A percentile compares a stretch with the other conserved stretches of the same genome.
phyloP scores from a whole-genome alignment of 2,113 vertebrate genomes.

The Melanerpes formicivorus region DNA sequence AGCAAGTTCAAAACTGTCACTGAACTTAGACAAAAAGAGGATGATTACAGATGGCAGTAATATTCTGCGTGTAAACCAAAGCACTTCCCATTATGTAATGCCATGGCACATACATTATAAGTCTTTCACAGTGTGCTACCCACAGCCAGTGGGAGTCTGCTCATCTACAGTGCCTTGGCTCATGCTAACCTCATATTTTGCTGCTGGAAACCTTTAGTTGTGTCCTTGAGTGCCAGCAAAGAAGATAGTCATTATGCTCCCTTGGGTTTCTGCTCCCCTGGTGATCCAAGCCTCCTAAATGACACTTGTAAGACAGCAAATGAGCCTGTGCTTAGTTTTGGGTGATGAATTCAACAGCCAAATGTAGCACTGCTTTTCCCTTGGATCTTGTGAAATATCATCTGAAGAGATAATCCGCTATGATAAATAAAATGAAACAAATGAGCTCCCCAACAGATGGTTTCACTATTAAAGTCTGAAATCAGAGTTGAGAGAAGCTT shows the following conservation, averaged over 20 bases:
- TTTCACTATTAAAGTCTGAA: conserved; percentile 60
- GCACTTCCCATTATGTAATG: conserved; percentile 30
- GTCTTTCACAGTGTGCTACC: neutral
- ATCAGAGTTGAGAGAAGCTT: conserved; percentile 71
- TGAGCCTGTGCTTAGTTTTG: neutral
- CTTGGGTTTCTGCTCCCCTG: neutral
- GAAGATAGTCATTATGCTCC: neutral
- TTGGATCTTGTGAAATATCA: conserved; percentile 39
- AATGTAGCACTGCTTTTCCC: neutral
- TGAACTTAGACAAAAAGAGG: neutral
- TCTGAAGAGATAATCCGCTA: conserved; percentile 13
- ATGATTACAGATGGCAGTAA: conserved; percentile 1
- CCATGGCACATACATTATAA: neutral
- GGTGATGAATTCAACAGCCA: conserved; percentile 14
- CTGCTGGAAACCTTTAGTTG: neutral
- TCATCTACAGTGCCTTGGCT: neutral
- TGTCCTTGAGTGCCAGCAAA: neutral
- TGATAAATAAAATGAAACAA: conserved; percentile 60
- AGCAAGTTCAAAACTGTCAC: conserved; percentile 22
- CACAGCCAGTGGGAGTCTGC: neutral
- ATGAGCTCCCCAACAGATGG: conserved; percentile 53
- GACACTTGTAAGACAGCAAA: neutral
- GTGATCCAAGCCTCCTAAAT: conserved; percentile 7
- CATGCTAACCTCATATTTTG: neutral
- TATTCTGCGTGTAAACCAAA: neutral